Conservation (phyloP, 1,140 invertebrate genomes). For the Drosophila pachea region DNA sequence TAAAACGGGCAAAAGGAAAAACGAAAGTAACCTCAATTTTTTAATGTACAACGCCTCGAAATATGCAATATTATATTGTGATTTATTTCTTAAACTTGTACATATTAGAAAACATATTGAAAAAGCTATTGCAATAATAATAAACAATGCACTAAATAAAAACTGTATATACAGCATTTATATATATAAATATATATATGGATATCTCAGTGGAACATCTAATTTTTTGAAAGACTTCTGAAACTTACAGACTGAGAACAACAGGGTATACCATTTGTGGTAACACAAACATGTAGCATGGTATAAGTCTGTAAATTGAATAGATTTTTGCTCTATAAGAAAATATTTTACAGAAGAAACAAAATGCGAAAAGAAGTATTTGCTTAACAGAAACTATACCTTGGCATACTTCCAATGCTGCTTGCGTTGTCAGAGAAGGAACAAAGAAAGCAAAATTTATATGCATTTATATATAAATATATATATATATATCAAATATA, state of each 20-base stretch:
- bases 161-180: too few relatives aligned
- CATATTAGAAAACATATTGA: not conserved
- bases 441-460: slow-evolving; percentile 5
- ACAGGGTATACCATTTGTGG: slow-evolving; percentile 88
- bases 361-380: not conserved
- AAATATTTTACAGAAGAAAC: not conserved
- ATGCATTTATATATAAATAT: not conserved
- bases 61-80: slow-evolving; percentile 37
- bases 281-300: slow-evolving; percentile 91
- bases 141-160: slow-evolving; percentile 13
- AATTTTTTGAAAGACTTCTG: slow-evolving; percentile 1
- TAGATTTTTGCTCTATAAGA: slow-evolving; percentile 7
- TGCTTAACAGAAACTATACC: slow-evolving; percentile 53
- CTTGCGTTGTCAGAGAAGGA: slow-evolving; percentile 34
- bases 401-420: slow-evolving; percentile 79
- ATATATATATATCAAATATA: slow-evolving; percentile 2
- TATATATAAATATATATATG: slow-evolving; percentile 39
- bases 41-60: slow-evolving; percentile 18
- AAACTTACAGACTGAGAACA: slow-evolving; percentile 89
- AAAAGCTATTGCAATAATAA: not conserved
- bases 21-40: slow-evolving; percentile 18
- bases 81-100: not conserved
- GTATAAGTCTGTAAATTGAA: slow-evolving; percentile 88
- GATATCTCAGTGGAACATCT: slow-evolving; percentile 17
- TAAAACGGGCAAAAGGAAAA: slow-evolving; percentile 19